phyloP scores from a whole-genome alignment of 2,113 vertebrate genomes.

The Loxodonta africana region DNA sequence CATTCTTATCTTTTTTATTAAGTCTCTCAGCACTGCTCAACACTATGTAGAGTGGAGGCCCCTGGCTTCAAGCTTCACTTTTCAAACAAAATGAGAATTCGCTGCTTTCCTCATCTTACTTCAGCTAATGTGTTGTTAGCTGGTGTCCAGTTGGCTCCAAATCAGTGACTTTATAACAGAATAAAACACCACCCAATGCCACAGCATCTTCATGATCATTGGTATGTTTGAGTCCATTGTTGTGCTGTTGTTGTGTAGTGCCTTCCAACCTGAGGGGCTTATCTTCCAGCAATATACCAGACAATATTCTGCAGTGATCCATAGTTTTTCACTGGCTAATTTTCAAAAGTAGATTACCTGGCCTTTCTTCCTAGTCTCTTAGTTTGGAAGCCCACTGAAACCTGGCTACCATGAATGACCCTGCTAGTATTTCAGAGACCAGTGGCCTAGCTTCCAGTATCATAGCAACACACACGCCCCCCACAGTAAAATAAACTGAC shows the following conservation, averaged over 20 bases:
- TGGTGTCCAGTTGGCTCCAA: neutral
- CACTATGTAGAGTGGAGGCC: neutral
- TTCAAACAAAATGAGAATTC: slow-evolving; percentile 5
- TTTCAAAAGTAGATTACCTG: neutral
- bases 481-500: neutral
- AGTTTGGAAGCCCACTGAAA: neutral
- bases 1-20: slow-evolving; percentile 57
- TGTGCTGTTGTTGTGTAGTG: neutral
- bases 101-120: neutral
- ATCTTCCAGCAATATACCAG: neutral
- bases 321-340: neutral
- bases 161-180: neutral
- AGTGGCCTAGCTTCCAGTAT: neutral
- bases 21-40: neutral
- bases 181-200: neutral
- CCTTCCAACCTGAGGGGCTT: neutral
- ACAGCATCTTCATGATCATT: neutral
- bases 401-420: neutral
- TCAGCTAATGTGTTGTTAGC: neutral
- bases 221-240: neutral
- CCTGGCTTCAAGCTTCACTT: slow-evolving; percentile 41
- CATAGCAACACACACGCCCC: neutral
- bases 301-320: neutral
- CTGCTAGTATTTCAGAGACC: neutral
- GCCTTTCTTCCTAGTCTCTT: neutral